Base-by-base conservation (phyloP, 2,888 invertebrate genomes). In the Drosophila helvetica region DNA sequence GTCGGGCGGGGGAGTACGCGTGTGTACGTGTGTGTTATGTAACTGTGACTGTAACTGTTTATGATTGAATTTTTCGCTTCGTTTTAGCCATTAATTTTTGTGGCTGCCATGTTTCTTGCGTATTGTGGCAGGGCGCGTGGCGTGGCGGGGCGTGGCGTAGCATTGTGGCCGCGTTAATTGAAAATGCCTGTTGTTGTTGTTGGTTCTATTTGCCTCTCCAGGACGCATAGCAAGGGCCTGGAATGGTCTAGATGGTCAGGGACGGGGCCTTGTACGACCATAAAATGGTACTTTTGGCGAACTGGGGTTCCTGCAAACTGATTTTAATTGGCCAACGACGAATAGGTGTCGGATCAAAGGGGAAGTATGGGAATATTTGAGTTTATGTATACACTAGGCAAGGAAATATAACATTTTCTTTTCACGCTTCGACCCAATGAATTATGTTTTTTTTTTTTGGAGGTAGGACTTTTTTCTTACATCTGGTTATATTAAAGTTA, bases 41-140 rank as follows among this genome's bases (percentile, higher is more conserved):
- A 83, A 71, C 51, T 72, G 75, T 71, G 80, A 71, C 51, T 75
- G 67, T 63, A 70, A 64, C 71, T 69, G 63, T 79, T 77, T 78
- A 63, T 79, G 65, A 79, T 67, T 65, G 55, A 63, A 70, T 59
- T 50, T 58, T 48, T 54, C 9, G 69, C 59, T 54, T 60, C 59
- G 60, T 47, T 59, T 69, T 69, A 46, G 54, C 70, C 54, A 60
- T 69, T 60, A 66, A 60, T 69, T 69, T 54, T 69, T 54, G 54
- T 61, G 61, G 54, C 61, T 61, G 60, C 59, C 59, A 25, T 30
- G 54, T 43, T 10, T 25, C 25, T 55, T 63, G 33, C 53, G 50
- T 42, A 22, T 74, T n/a, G 27, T 64, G 51, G 30, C 17, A 48
- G 33, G 58, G 69, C 75, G 66, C 66, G 76, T 83, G 69, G 22